Conservation (phyloP, 2,113 vertebrate species). For the Seriola dumerili region DNA sequence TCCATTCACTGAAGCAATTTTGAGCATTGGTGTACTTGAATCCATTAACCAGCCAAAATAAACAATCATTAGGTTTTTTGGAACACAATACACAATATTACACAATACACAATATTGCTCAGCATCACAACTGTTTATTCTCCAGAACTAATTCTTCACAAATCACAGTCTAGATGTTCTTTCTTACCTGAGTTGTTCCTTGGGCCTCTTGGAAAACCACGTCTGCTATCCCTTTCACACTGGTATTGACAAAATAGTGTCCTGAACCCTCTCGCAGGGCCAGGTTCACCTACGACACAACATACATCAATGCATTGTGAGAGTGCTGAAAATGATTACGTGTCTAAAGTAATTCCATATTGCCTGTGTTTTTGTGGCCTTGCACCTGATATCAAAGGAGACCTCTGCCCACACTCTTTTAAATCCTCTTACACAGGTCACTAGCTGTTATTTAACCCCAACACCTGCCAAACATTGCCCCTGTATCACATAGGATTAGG, state of each 20-base stretch:
- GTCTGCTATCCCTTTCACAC: constrained; percentile 80
- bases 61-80: neutral
- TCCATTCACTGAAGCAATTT: neutral
- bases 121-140: neutral
- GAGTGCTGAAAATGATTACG: neutral
- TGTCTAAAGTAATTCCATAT: neutral
- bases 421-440: constrained; percentile 66
- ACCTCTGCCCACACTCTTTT: constrained; percentile 34
- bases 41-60: neutral
- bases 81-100: neutral
- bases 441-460: constrained; percentile 50
- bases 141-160: neutral
- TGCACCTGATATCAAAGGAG: constrained; percentile 28
- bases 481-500: constrained; percentile 44
- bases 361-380: constrained; percentile 1
- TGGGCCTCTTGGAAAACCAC: constrained; percentile 87
- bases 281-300: constrained; percentile 86
- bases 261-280: constrained; percentile 91
- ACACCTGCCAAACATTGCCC: constrained; percentile 19
- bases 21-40: neutral
- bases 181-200: constrained; percentile 87
- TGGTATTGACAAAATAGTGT: constrained; percentile 94
- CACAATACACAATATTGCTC: neutral
- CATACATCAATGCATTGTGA: neutral
- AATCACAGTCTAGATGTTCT: neutral